Conservation (phyloP, 2,797 vertebrate genomes). For the Gymnodraco acuticeps region DNA sequence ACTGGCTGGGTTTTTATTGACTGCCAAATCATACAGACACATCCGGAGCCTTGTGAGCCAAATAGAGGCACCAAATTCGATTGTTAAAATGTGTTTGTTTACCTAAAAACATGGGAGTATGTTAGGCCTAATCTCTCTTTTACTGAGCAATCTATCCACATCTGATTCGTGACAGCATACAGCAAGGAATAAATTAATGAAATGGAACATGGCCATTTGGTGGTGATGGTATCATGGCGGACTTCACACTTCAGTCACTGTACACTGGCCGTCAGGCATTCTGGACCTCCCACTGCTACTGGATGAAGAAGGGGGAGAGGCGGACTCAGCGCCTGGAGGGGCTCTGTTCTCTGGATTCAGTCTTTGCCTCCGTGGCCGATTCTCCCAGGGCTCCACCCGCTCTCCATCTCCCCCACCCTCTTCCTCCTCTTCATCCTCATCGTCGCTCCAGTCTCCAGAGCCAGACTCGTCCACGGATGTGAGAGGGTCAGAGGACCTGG, state of each 20-base stretch:
- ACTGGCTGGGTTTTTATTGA: neutral
- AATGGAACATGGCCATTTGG: constrained; percentile 63
- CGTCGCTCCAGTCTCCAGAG: constrained; percentile 91
- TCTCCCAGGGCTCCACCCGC: constrained; percentile 81
- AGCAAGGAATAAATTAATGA: constrained; percentile 74
- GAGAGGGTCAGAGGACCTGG: constrained; percentile 87
- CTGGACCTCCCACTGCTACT: constrained; percentile 90
- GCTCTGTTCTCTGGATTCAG: constrained; percentile 88
- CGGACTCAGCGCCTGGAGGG: constrained; percentile 83
- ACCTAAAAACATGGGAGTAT: constrained; percentile 24
- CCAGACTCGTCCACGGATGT: constrained; percentile 91
- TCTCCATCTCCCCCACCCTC: constrained; percentile 71
- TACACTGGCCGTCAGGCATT: constrained; percentile 98
- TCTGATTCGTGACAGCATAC: constrained; percentile 64
- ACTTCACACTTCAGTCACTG: constrained; percentile 96
- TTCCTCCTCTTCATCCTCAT: constrained; percentile 84
- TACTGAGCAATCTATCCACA: constrained; percentile 45
- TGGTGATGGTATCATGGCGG: constrained; percentile 59
- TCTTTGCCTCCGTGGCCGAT: constrained; percentile 88
- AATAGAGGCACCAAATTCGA: constrained; percentile 15
- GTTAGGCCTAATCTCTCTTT: constrained; percentile 31
- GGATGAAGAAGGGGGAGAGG: constrained; percentile 74
- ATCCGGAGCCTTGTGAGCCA: constrained; percentile 25
- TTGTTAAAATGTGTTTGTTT: constrained; percentile 15
- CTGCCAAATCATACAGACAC: constrained; percentile 27